Base-by-base conservation (phyloP, 2,888 invertebrate species). In the Eudemis profundana region DNA sequence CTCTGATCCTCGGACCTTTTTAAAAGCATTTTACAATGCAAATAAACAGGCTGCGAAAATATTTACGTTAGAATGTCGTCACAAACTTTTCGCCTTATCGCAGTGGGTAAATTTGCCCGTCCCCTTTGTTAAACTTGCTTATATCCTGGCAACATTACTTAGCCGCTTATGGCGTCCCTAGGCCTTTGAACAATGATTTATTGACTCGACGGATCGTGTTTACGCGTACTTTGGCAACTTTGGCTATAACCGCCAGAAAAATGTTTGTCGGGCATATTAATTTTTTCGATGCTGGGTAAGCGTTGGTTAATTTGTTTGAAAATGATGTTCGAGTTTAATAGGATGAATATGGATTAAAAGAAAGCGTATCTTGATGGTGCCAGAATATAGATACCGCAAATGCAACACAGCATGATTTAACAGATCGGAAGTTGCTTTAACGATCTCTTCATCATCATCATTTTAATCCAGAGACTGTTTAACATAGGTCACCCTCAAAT, bases 101-200 rank as follows among this genome's bases (percentile, higher is more conserved):
- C 57, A 33, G 38, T 57, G 46, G 68, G 63, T 71, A 68, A 71
- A 66, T 67, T 66, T 66, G 56, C 62, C 38, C 62, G 56, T 73
- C 69, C 67, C 77, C 74, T 81, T 82, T 83, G 79, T 84, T 78
- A 77, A 82, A 81, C 75, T 83, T 81, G 75, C 78, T 78, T 81
- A 82, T 77, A 81, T 81, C 77, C 78, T 76, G 81, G 81, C 77
- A 83, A 82, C 79, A 85, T 86, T 86, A 86, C 84, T 84, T 82
- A 84, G 78, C 74, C 77, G 68, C 77, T 77, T 75, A 77, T 68
- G 69, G 74, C 72, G 72, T 80, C 82, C 78, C 78, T 73, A 72
- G 82, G 79, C 80, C 76, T 78, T 81, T 77, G 73, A 81, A 84
- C 79, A 79, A 87, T 89, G 87, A 88, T 87, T 86, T 87, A 88